phyloP scores from a whole-genome alignment of 2,888 invertebrate genomes.

The Diachrysia chrysitis region DNA sequence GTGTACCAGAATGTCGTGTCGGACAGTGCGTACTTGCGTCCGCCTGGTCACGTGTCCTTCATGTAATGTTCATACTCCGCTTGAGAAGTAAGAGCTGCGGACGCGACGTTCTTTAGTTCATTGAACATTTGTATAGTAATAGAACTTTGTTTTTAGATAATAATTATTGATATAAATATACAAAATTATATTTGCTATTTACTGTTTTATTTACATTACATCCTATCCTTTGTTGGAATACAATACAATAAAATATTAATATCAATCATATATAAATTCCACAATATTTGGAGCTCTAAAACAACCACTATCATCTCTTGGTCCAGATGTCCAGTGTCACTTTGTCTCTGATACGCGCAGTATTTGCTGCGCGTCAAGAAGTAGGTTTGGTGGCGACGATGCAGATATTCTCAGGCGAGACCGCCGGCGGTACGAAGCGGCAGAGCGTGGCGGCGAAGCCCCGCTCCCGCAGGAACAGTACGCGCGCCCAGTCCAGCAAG shows the following conservation, averaged over 20 bases:
- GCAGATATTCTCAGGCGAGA: conserved; percentile 95
- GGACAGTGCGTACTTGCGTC: not conserved
- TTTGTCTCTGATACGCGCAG: too few species aligned
- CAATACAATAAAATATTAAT: too few species aligned
- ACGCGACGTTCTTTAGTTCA: conserved; percentile 29
- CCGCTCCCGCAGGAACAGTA: conserved; percentile 88
- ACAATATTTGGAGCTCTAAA: too few species aligned
- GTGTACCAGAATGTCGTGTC: conserved; percentile 10
- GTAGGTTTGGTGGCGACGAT: conserved; percentile 89
- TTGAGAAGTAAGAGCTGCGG: not conserved
- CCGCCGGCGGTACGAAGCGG: conserved; percentile 90
- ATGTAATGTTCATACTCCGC: conserved; percentile 9
- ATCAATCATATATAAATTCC: too few species aligned
- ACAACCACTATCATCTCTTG: too few species aligned
- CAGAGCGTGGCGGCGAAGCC: conserved; percentile 90
- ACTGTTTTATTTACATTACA: conserved; percentile 65
- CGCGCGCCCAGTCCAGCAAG: conserved; percentile 93
- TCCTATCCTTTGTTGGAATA: not conserved
- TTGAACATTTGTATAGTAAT: conserved; percentile 69
- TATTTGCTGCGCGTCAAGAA: not conserved
- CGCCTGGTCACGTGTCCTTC: not conserved
- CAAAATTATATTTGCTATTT: conserved; percentile 81
- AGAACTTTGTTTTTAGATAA: conserved; percentile 75
- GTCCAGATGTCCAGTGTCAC: too few species aligned
- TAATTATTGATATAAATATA: conserved; percentile 83